Conservation (phyloP, 2,888 invertebrate genomes). For the Ditula angustiorana region DNA sequence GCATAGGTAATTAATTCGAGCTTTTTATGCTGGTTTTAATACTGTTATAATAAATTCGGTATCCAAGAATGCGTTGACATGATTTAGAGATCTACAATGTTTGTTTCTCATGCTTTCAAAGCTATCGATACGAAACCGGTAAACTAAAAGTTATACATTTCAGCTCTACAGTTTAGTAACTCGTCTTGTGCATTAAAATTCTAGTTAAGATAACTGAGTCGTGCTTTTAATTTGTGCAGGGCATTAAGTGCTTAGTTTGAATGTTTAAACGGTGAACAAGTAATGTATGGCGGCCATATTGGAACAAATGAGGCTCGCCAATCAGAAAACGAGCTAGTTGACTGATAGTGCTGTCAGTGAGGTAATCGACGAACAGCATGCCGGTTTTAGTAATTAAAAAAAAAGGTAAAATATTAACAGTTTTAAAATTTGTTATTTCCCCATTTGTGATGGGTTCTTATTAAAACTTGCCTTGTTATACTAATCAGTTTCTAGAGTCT, state of each 20-base stretch:
- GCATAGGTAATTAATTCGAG: neutral
- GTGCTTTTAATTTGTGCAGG: constrained; percentile 72
- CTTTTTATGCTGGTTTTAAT: neutral
- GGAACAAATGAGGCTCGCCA: constrained; percentile 44
- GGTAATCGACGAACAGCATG: constrained; percentile 53
- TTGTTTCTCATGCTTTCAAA: neutral
- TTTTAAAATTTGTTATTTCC: neutral
- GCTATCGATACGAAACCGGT: constrained; percentile 21
- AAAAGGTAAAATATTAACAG: neutral
- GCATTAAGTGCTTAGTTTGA: constrained; percentile 54
- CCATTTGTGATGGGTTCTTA: too few relatives aligned
- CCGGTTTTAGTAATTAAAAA: neutral
- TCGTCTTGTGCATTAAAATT: constrained; percentile 61
- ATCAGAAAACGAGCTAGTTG: constrained; percentile 50
- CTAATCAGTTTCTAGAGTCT: too few relatives aligned
- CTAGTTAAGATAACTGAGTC: constrained; percentile 69
- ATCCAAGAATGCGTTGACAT: neutral
- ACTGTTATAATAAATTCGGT: neutral
- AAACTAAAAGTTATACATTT: constrained; percentile 20
- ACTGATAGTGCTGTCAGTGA: constrained; percentile 58
- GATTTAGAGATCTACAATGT: neutral
- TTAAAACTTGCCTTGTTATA: too few relatives aligned
- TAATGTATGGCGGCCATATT: constrained; percentile 49
- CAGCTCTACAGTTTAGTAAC: constrained; percentile 51
- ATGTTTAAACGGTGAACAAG: constrained; percentile 49